These are phyloP conservation scores for Pagetopsis macropterus DNA, from an alignment of 2,797 vertebrate genomes.

Conservation along the genomic window DNA sequence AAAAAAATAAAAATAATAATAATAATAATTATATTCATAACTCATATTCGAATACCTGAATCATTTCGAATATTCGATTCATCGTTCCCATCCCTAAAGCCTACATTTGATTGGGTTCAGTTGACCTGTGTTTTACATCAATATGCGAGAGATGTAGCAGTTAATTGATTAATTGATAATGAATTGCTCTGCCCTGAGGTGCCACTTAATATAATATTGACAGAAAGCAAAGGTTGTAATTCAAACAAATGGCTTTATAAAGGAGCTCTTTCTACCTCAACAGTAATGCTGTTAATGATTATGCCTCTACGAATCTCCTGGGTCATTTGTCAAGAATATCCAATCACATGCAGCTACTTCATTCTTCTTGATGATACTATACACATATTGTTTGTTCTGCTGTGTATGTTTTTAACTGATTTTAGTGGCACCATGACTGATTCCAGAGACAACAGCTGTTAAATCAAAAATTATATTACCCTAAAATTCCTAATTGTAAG, in stretches of 20 bases:
- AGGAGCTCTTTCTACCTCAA: background rate
- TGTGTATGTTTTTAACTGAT: background rate
- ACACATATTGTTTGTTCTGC: background rate
- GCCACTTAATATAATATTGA: background rate
- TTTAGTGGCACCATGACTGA: constrained; percentile 1
- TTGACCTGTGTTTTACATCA: background rate
- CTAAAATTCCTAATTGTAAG: background rate
- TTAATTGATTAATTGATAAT: background rate
- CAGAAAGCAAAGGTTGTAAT: background rate
- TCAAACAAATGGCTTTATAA: background rate
- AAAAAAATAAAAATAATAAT: too few relatives aligned
- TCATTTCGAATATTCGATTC: too few relatives aligned
- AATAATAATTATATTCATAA: too few relatives aligned
- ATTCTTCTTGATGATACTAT: background rate
- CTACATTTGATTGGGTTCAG: background rate
- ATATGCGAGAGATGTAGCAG: background rate
- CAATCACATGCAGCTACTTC: background rate
- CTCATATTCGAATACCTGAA: too few relatives aligned
- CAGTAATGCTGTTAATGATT: background rate
- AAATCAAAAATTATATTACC: background rate
- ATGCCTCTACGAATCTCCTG: background rate
- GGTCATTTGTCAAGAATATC: background rate
- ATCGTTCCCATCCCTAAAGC: too few relatives aligned
- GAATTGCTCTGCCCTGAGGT: background rate
- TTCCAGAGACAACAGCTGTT: constrained; percentile 8